Evolutionary conservation across 2,888 invertebrate species (phyloP).

Genomic region (Drosophila niveifrons): DNA sequence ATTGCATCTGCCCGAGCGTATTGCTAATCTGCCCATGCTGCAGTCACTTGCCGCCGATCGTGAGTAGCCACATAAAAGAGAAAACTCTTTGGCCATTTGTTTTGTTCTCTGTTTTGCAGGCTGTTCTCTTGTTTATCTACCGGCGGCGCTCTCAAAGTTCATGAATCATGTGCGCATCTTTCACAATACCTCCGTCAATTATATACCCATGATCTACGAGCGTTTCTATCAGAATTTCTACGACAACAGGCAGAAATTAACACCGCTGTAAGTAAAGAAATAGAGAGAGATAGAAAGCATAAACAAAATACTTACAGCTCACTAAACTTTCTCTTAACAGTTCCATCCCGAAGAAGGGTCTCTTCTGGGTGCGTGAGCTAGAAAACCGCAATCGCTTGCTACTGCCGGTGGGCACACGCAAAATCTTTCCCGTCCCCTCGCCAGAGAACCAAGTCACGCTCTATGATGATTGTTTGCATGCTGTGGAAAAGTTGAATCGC

Average conservation of each 20-base stretch:
- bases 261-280: constrained; percentile 76
- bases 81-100: background rate
- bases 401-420: constrained; percentile 83
- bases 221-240: constrained; percentile 84
- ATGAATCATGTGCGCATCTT: constrained; percentile 84
- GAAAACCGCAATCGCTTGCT: constrained; percentile 79
- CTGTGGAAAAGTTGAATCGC: constrained; percentile 77
- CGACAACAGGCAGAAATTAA: constrained; percentile 78
- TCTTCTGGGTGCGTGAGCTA: constrained; percentile 83
- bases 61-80: constrained; percentile 59
- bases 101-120: constrained; percentile 64
- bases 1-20: constrained; percentile 83
- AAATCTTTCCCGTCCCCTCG: constrained; percentile 77
- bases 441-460: constrained; percentile 80
- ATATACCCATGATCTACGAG: constrained; percentile 84
- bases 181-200: constrained; percentile 84
- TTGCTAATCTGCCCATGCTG: constrained; percentile 82
- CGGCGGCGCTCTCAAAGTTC: constrained; percentile 83
- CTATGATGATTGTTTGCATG: constrained; percentile 83
- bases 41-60: constrained; percentile 84
- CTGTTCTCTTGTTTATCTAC: constrained; percentile 83
- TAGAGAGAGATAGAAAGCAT: background rate
- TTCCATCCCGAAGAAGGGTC: constrained; percentile 59
- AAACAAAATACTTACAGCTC: background rate
- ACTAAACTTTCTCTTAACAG: constrained; percentile 25